Percentiles rank a stretch among this genome's conserved stretches.
These are phyloP conservation scores for Pseudomyrmex sp. DNA, from an alignment of 1,140 invertebrate species.

Conservation along the genomic window DNA sequence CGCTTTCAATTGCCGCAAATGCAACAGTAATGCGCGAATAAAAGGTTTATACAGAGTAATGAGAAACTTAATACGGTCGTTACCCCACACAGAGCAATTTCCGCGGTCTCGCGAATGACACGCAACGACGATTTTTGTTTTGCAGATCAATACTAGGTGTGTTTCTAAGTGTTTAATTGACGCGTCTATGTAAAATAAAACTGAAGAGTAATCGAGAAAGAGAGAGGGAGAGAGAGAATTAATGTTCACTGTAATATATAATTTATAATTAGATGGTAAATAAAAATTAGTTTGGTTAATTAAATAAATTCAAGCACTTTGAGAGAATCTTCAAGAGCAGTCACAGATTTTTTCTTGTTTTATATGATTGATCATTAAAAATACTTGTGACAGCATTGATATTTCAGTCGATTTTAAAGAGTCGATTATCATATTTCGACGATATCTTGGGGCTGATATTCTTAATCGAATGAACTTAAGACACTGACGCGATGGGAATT, in stretches of 20 bases:
- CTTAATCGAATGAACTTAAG: slow-evolving; percentile 11
- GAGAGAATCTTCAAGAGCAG: too few relatives aligned
- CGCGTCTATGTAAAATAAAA: background rate
- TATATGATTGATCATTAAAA: too few relatives aligned
- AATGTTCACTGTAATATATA: too few relatives aligned
- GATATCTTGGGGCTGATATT: slow-evolving; percentile 8
- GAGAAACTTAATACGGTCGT: too few relatives aligned
- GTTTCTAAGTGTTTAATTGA: background rate
- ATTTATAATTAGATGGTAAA: too few relatives aligned
- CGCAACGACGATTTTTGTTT: slow-evolving; percentile 6
- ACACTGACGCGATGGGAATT: slow-evolving; percentile 9
- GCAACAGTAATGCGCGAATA: slow-evolving; percentile 6
- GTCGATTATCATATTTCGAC: slow-evolving; percentile 7
- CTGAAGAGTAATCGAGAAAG: background rate
- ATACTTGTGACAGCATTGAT: too few relatives aligned
- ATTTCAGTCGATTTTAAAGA: background rate
- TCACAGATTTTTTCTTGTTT: too few relatives aligned
- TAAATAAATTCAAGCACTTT: too few relatives aligned
- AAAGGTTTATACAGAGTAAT: slow-evolving; percentile 4
- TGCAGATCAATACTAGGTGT: background rate
- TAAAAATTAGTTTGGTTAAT: too few relatives aligned
- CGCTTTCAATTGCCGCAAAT: slow-evolving; percentile 18
- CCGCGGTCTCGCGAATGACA: slow-evolving; percentile 7
- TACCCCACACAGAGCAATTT: background rate
- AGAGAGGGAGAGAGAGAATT: too few relatives aligned